These are phyloP conservation scores for Aldrovandia affinis DNA, from an alignment of 2,797 vertebrate species.

Conservation along the genomic window DNA sequence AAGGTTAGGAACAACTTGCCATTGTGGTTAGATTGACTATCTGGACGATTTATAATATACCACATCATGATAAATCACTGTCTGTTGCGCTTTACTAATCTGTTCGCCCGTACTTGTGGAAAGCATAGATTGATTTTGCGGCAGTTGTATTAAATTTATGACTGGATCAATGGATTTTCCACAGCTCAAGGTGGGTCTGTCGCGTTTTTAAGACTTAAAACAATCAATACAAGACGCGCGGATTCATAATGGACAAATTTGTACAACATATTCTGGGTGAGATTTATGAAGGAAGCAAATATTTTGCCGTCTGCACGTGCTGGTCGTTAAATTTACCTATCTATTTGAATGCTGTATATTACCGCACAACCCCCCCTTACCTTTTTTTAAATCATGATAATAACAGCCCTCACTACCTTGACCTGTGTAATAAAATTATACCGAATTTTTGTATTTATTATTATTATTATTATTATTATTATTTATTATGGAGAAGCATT, in stretches of 20 bases:
- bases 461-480: no score
- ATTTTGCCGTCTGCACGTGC: background rate
- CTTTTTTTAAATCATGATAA: background rate
- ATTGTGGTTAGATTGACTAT: background rate
- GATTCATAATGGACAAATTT: background rate
- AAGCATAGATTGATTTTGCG: slow-evolving; percentile 30
- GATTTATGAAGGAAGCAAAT: slow-evolving; percentile 12
- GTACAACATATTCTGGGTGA: slow-evolving; percentile 3
- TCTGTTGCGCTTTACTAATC: slow-evolving; percentile 3
- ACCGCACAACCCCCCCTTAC: background rate
- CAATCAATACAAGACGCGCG: background rate
- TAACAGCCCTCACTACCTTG: background rate
- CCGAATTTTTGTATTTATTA: no score
- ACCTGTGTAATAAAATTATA: no score
- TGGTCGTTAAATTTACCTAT: slow-evolving; percentile 1
- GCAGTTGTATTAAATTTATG: slow-evolving; percentile 42
- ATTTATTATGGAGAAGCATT: no score
- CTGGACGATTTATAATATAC: background rate
- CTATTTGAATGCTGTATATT: background rate
- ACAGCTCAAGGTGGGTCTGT: slow-evolving; percentile 26
- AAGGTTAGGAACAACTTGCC: background rate
- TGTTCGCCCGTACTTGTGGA: slow-evolving; percentile 13
- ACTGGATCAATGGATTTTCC: slow-evolving; percentile 37
- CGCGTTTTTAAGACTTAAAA: background rate
- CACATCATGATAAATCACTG: slow-evolving; percentile 28